Conservation (phyloP, 2,888 invertebrate genomes). For the Diarsia mendica region DNA sequence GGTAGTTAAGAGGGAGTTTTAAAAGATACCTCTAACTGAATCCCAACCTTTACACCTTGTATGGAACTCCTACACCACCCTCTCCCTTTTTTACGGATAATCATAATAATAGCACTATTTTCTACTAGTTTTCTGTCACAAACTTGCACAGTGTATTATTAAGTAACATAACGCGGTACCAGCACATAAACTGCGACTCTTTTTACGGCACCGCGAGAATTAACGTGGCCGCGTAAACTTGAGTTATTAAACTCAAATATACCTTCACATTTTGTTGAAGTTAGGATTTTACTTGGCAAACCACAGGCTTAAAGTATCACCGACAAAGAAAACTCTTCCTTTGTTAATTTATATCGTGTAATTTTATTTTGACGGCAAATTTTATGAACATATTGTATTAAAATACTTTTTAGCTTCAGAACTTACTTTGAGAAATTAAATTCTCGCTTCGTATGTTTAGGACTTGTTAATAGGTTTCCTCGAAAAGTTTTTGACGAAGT, state of each 20-base stretch:
- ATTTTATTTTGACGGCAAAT: constrained; percentile 36
- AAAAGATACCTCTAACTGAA: neutral
- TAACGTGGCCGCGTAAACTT: constrained; percentile 57
- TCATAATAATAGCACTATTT: neutral
- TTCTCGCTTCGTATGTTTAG: constrained; percentile 10
- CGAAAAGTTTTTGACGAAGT: constrained; percentile 1
- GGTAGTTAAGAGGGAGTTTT: neutral
- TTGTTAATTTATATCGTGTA: constrained; percentile 53
- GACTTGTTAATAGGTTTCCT: neutral
- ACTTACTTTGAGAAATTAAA: constrained; percentile 29
- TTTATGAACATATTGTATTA: constrained; percentile 30
- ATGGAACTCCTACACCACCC: too few species aligned
- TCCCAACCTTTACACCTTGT: too few species aligned
- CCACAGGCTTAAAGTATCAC: constrained; percentile 45
- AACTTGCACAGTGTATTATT: constrained; percentile 50
- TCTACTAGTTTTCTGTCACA: constrained; percentile 36
- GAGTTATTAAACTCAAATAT: constrained; percentile 63
- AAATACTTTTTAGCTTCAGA: constrained; percentile 15
- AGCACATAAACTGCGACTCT: constrained; percentile 59
- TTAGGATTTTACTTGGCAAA: constrained; percentile 52
- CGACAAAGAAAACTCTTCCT: constrained; percentile 50
- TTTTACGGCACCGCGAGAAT: constrained; percentile 59
- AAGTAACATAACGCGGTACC: constrained; percentile 50
- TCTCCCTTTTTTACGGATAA: neutral
- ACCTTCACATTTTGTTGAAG: constrained; percentile 48